A percentile compares a stretch with the other conserved stretches of the same genome.
Evolutionary conservation across 1,140 invertebrate genomes (phyloP).

Genomic region (Temnothorax longispinosus): DNA sequence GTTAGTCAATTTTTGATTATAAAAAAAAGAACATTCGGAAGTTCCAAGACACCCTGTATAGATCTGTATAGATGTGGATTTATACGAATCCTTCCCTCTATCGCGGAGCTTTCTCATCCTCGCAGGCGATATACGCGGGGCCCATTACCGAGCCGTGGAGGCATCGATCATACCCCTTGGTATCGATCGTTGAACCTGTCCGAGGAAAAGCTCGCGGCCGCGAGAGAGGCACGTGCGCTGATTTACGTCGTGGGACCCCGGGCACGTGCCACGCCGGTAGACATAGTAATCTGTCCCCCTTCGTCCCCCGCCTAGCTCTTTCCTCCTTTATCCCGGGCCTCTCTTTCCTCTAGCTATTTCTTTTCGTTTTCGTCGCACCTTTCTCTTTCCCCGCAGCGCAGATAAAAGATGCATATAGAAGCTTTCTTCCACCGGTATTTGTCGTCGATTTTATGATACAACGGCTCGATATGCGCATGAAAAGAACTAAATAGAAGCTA

Average conservation of each 20-base stretch:
- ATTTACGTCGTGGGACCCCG: conserved; percentile 68
- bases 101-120: conserved; percentile 37
- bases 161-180: conserved; percentile 62
- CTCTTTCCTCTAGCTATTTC: background rate
- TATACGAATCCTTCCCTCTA: conserved; percentile 17
- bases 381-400: conserved; percentile 17
- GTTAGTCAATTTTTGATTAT: background rate
- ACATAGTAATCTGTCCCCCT: conserved; percentile 56
- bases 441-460: background rate
- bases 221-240: conserved; percentile 67
- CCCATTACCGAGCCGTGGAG: conserved; percentile 41
- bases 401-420: conserved; percentile 20
- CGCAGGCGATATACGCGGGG: conserved; percentile 41
- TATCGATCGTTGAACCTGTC: conserved; percentile 62
- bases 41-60: conserved; percentile 4
- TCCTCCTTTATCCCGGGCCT: background rate
- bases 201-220: conserved; percentile 39
- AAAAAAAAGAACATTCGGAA: background rate
- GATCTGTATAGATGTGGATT: background rate
- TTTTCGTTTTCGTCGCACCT: conserved; percentile 1
- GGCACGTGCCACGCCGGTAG: conserved; percentile 65
- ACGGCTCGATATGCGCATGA: background rate
- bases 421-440: background rate
- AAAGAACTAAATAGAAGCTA: background rate
- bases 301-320: background rate